Evolutionary conservation across 2,888 invertebrate genomes (phyloP), one percentile per base, ranked within the genome.

Genomic region (Aspidapion aeneum): DNA sequence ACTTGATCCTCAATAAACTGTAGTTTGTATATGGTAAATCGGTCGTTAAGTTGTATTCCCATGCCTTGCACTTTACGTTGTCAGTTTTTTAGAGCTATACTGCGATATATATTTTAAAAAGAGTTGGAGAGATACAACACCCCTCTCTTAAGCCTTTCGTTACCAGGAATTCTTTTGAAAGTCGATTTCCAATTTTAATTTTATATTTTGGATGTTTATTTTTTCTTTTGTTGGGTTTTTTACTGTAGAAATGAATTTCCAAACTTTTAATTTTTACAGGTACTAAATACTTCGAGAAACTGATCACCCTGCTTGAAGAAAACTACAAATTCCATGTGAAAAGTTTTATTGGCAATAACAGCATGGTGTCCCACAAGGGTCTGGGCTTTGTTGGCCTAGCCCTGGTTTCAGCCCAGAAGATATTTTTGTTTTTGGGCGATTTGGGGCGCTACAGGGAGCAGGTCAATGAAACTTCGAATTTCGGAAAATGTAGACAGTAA

Each of bases 361-460:
- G 82, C 73, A 78, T 84, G 68, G 75, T 83, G 66, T 82, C 86
- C 48, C 83, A 87, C 18, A 86, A 90, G 78, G 86, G 88, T 3
- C 78, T 87, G 65, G 86, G 89, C 7, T 85, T 85, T 70, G 83
- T 90, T 49, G 88, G 89, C 17, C 82, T 94, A 68, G 93, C 93
- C 1, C 83, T 95, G 77, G 86, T 94, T 70, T 90, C 93, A 63
- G 89, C 90, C 1, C 97, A 98, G 80, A 93, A 96, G 73, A 82
- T 94, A 68, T 90, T 91, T 71, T 86, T 98, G 58, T 94, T 90
- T 75, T 83, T 98, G 72, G 98, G 98, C 1, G 98, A 98, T 80
- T 84, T 98, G 72, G 90, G 93, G 16, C 86, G 98, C 64, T 98
- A 98, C 80, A 89, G 89, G 76, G 93, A 94, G 76, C 91, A 92